A percentile compares a stretch with the other conserved stretches of the same genome.
These are phyloP conservation scores for Polietes domitor DNA, from an alignment of 2,888 invertebrate species.

Conservation along the genomic window DNA sequence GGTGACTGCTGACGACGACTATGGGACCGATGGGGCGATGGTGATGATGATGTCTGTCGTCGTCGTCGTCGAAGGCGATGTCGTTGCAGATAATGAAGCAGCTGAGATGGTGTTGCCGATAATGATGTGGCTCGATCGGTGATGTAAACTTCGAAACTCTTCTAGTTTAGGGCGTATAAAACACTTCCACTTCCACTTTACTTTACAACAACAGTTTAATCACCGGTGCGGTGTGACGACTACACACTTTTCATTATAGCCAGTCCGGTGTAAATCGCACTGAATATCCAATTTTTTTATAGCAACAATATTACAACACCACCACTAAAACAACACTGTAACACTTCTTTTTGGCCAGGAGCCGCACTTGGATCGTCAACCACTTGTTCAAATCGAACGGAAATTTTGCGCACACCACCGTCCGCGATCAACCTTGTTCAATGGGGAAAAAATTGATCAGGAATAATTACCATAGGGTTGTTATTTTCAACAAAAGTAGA, in stretches of 20 bases:
- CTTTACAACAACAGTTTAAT: neutral
- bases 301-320: neutral
- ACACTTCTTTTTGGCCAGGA: slow-evolving; percentile 34
- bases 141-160: neutral
- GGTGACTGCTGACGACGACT: neutral
- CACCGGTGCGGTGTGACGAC: too few species aligned
- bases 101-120: neutral
- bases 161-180: neutral
- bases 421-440: too few species aligned
- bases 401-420: too few species aligned
- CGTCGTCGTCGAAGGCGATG: neutral
- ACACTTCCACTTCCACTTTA: neutral
- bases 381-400: slow-evolving; percentile 60
- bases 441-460: too few species aligned
- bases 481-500: too few species aligned
- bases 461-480: too few species aligned
- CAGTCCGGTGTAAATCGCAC: slow-evolving; percentile 4
- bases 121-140: neutral
- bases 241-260: neutral
- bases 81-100: neutral
- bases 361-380: slow-evolving; percentile 56
- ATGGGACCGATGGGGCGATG: neutral
- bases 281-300: slow-evolving; percentile 1
- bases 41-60: neutral
- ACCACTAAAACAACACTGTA: slow-evolving; percentile 38